Percentiles rank a stretch among this genome's conserved stretches.
Conservation (phyloP, 2,888 invertebrate genomes). For the Dryobota labecula region DNA sequence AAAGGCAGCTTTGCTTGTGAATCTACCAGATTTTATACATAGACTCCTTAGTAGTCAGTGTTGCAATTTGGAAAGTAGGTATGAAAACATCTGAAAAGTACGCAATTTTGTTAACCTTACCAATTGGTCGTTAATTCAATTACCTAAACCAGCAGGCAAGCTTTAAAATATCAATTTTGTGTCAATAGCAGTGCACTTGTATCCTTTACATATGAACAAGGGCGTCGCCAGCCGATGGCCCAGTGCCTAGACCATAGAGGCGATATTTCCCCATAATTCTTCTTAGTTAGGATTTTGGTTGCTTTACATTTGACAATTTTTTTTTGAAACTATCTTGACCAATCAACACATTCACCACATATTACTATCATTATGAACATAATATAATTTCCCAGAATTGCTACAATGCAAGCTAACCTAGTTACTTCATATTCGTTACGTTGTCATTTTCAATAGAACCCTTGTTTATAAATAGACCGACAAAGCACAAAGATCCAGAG, state of each 20-base stretch:
- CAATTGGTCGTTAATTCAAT: too few species aligned
- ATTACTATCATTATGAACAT: background rate
- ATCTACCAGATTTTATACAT: background rate
- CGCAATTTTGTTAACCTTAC: background rate
- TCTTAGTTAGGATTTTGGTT: too few species aligned
- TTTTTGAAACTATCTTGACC: too few species aligned
- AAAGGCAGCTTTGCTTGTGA: background rate
- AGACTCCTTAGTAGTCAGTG: too few species aligned
- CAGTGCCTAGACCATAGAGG: too few species aligned
- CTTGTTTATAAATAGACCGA: constrained; percentile 4
- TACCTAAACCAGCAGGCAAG: background rate
- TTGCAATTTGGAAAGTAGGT: constrained; percentile 1
- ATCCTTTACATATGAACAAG: too few species aligned
- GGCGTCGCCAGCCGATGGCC: too few species aligned
- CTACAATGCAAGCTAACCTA: background rate
- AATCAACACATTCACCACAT: too few species aligned
- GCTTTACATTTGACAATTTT: too few species aligned
- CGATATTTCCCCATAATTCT: too few species aligned
- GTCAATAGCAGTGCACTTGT: background rate
- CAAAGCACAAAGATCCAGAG: background rate
- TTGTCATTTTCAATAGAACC: constrained; percentile 24
- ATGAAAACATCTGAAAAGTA: constrained; percentile 12
- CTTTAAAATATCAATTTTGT: background rate
- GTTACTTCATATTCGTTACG: background rate
- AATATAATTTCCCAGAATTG: background rate